phyloP scores from a whole-genome alignment of 1,140 invertebrate species.

The Dreissena polymorpha region DNA sequence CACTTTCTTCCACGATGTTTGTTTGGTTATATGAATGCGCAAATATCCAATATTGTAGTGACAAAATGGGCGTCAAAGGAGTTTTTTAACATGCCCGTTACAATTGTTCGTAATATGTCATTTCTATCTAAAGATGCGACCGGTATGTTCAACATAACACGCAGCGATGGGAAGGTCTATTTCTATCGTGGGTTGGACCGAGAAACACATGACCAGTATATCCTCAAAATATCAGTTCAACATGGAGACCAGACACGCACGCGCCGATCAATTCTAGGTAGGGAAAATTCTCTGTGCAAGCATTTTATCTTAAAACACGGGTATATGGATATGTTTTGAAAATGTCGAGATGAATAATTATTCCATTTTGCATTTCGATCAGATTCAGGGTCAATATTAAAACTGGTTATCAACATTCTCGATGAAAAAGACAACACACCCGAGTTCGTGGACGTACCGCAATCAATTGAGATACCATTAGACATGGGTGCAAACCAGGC shows the following conservation, averaged over 20 bases:
- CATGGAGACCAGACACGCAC: neutral
- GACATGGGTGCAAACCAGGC: constrained; percentile 12
- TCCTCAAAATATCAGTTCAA: constrained; percentile 7
- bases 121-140: no score
- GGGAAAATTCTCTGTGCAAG: no score
- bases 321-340: no score
- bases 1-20: no score
- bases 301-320: no score
- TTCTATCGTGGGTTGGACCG: constrained; percentile 15
- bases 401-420: constrained; percentile 11
- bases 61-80: no score
- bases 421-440: constrained; percentile 40
- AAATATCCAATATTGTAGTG: no score
- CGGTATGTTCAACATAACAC: constrained; percentile 3
- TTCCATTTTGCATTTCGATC: neutral
- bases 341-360: neutral
- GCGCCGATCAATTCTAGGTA: constrained; percentile 15
- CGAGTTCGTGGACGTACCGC: neutral
- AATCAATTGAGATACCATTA: constrained; percentile 19
- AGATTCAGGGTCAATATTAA: neutral
- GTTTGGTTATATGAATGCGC: no score
- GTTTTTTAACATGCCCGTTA: no score
- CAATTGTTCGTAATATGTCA: no score
- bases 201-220: constrained; percentile 17
- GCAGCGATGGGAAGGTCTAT: neutral